A percentile compares a stretch with the other conserved stretches of the same genome.
These are phyloP conservation scores for Sebastes nivosus DNA, from an alignment of 2,797 vertebrate genomes.

Conservation along the genomic window DNA sequence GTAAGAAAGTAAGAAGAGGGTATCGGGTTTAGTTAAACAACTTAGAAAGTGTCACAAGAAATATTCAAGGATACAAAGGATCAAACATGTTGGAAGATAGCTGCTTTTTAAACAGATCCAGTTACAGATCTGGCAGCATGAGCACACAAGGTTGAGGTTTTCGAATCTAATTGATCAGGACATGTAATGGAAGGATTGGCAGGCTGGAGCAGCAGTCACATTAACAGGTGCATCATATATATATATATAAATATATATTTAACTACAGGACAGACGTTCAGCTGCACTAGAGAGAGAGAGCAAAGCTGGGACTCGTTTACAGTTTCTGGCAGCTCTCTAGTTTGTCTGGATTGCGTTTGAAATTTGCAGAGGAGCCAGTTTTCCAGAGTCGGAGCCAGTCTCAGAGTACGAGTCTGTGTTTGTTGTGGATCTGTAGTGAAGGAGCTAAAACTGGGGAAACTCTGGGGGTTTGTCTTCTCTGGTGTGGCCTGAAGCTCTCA, in stretches of 20 bases:
- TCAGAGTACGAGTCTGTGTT: slow-evolving; percentile 13
- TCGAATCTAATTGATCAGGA: slow-evolving; percentile 20
- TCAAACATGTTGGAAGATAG: background rate
- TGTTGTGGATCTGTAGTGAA: slow-evolving; percentile 31
- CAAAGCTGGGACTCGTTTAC: slow-evolving; percentile 18
- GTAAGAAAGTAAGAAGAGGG: slow-evolving; percentile 19
- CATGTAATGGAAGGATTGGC: slow-evolving; percentile 27
- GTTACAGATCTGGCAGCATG: background rate
- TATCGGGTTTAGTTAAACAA: slow-evolving; percentile 3
- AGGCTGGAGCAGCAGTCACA: background rate
- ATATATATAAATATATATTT: background rate
- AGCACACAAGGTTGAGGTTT: background rate
- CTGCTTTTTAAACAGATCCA: background rate
- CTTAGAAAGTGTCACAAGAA: background rate
- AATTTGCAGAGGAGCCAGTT: slow-evolving; percentile 42
- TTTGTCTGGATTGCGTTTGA: slow-evolving; percentile 51
- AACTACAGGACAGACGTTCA: background rate
- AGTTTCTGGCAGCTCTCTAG: slow-evolving; percentile 14
- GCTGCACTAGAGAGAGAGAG: slow-evolving; percentile 10
- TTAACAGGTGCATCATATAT: slow-evolving; percentile 31
- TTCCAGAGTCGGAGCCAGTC: slow-evolving; percentile 46
- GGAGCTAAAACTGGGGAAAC: background rate
- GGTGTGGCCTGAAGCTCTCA: background rate
- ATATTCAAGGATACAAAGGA: background rate
- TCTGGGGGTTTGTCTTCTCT: background rate